Conservation (phyloP, 2,113 vertebrate genomes). For the Pachyramphus minor region DNA sequence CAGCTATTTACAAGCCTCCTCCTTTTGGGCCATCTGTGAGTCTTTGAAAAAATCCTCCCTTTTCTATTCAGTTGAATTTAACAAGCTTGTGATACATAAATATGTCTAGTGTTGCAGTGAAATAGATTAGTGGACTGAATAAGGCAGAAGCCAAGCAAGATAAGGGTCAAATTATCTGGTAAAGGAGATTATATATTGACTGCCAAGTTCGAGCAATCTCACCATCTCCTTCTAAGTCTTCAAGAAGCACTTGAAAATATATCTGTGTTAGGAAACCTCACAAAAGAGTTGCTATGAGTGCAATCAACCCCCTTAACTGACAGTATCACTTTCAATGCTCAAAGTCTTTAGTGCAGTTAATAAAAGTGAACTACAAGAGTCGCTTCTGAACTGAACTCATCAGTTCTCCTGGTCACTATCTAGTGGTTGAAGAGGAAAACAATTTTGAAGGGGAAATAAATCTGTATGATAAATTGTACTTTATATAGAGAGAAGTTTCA, state of each 20-base stretch:
- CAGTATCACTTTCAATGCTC: neutral
- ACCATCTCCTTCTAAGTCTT: neutral
- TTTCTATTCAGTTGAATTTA: neutral
- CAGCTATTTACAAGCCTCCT: neutral
- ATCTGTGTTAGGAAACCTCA: neutral
- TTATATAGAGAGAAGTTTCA: neutral
- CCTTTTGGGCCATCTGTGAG: neutral
- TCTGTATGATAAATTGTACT: rapidly evolving
- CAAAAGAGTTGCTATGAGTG: neutral
- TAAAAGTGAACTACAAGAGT: neutral
- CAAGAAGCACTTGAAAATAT: neutral
- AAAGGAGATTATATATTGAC: neutral
- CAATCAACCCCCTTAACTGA: neutral
- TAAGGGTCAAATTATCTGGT: neutral
- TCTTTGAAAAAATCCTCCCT: neutral
- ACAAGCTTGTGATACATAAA: neutral
- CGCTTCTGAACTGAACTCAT: neutral
- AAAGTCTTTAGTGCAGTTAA: neutral
- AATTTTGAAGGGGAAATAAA: neutral
- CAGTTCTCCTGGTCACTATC: neutral
- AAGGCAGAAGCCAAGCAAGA: neutral
- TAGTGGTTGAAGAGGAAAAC: neutral
- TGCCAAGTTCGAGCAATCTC: neutral
- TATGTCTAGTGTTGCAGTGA: neutral
- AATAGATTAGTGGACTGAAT: neutral